Evolutionary conservation across 1,140 invertebrate species (phyloP), one percentile per base, ranked within the genome.

Genomic region (Anastatus disparis): DNA sequence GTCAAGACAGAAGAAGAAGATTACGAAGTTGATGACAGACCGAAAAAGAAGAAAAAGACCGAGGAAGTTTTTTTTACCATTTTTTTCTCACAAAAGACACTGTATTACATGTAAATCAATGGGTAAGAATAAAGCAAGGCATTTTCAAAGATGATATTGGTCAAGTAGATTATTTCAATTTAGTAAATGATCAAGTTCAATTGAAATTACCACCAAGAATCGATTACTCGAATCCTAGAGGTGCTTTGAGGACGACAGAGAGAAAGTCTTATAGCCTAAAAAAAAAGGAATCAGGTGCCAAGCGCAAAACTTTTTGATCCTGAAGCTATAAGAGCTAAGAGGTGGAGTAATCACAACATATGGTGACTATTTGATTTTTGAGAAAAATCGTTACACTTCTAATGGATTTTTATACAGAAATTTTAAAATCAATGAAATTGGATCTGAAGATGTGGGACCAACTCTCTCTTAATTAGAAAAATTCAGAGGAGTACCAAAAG

Each of bases 131-230:
- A 0, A 98, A 98, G 82, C 86, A 96, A 81, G 93, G 96, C 29
- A 84, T 98, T 2, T 99, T 95, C 83, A 98, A 98, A 83, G 97
- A 99, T 86, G 98, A 99, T 82, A 93, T 99, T 73, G 98, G 96
- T 3, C 96, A 99, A 87, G 94, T 97, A 3, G 93, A 95, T 79
- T 95, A 93, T 81, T 93, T 95, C 13, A 93, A 95, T 83, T 86
- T 95, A 71, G 94, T 95, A 8, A 95, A 98, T 82, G 98, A 98
- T 85, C 93, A 95, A 83, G 95, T 98, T 0, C 94, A 97, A 86
- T 84, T 99, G 0, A 98, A 97, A 81, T 84, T 99, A 9, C 86
- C 99, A 8, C 97, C 98, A 8, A 90, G 98, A 73, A 97, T 99
- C 77, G 97, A 99, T 81, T 99, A 99, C 79, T 95, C 93, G 0